A percentile compares a stretch with the other conserved stretches of the same genome.
These are phyloP conservation scores for Eupleurogrammus muticus DNA, from an alignment of 2,797 vertebrate genomes.

Conservation along the genomic window DNA sequence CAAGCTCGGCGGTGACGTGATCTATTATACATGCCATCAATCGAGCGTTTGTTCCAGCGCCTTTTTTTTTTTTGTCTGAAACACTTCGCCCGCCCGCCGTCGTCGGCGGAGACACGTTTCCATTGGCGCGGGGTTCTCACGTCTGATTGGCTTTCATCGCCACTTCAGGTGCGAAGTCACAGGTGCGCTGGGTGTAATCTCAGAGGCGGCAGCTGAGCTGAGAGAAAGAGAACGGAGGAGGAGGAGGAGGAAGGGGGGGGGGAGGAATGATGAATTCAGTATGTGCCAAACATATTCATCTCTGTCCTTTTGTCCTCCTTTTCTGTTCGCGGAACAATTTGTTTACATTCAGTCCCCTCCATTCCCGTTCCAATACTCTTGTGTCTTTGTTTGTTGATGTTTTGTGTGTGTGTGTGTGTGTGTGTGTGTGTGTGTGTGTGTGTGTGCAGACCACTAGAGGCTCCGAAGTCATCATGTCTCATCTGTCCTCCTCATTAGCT, in stretches of 20 bases:
- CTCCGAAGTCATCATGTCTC: conserved; percentile 57
- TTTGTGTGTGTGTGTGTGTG: conserved; percentile 5
- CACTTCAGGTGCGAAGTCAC: conserved; percentile 68
- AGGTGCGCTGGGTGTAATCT: conserved; percentile 50
- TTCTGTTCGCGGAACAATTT: conserved; percentile 15
- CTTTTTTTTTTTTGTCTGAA: conserved; percentile 46
- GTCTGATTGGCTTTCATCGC: conserved; percentile 69
- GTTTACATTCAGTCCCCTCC: background rate
- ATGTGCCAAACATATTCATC: conserved; percentile 45
- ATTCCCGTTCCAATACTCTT: conserved; percentile 18
- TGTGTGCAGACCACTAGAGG: conserved; percentile 28
- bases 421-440: conserved; percentile 5
- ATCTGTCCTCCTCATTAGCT: conserved; percentile 75
- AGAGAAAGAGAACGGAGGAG: conserved; percentile 7
- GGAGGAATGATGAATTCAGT: conserved; percentile 13
- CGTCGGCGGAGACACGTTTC: conserved; percentile 32
- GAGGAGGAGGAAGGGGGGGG: background rate
- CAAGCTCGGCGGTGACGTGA: conserved; percentile 36
- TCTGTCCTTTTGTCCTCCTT: conserved; percentile 39
- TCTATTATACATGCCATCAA: conserved; percentile 51
- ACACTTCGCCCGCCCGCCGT: conserved; percentile 37
- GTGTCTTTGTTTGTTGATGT: conserved; percentile 19
- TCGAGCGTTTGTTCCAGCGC: conserved; percentile 51
- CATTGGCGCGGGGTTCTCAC: conserved; percentile 52
- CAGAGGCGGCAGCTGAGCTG: conserved; percentile 45